Evolutionary conservation across 1,140 invertebrate species (phyloP), one percentile per base, ranked within the genome.

Genomic region (Drosophila mayri): DNA sequence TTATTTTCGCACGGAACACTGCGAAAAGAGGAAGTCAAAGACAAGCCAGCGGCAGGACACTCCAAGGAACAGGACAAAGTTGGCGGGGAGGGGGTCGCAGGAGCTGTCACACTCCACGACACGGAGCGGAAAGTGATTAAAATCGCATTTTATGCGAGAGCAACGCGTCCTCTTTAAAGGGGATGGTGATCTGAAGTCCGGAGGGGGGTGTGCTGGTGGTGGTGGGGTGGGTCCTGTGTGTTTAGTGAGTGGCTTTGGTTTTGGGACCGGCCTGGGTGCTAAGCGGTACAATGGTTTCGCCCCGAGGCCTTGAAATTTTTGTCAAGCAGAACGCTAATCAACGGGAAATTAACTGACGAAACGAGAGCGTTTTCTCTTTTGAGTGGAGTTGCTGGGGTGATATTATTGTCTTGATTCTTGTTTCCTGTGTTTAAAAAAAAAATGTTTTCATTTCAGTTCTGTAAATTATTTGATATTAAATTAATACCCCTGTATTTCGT

Each of bases 111-210:
- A 78, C 64, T 61, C 57, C 68, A 75, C 54, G 77, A 57, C 67
- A 90, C 74, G 71, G 83, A 85, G 78, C 85, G 85, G 85, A 90
- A 90, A 90, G 85, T 90, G 85, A 90, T 90, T 90, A 90, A 90
- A 90, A 90, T 90, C 85, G 61, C 81, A 90, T 90, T 90, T 90
- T 81, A 90, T 81, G 85, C 81, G 74, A 75, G 79, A 64, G 50
- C 78, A 52, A 76, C 60, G 71, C 59, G 76, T 57, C 71, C 55
- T 43, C 55, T 41, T 55, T 41, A 12, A 58, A 38, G n/a, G 22
- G 60, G 44, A 20, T 30, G 47, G 70, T 55, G 60, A 32, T 50
- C 60, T 44, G 52, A 40, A 59, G 52, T 35, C 62, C 66, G 63
- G 58, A 1, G 76, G 59, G 64, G 1, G 41, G 44, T 57, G 55